phyloP scores from a whole-genome alignment of 2,797 vertebrate genomes.

The Brachymystax lenok region DNA sequence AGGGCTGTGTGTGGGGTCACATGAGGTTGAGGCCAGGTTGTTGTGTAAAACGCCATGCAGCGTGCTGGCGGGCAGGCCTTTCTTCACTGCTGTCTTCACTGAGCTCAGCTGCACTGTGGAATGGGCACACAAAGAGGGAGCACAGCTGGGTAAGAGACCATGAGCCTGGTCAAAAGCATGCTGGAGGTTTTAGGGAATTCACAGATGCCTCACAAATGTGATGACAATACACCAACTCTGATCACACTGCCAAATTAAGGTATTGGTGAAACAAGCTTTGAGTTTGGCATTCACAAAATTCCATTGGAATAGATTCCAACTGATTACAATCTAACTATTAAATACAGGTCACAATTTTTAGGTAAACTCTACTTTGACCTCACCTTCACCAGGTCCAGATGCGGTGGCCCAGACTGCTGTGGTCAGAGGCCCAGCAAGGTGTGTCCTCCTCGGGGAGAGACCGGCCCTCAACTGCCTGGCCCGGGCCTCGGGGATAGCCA shows the following conservation, averaged over 20 bases:
- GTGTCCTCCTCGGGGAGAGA: slow-evolving; percentile 81
- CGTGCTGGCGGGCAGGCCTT: slow-evolving; percentile 80
- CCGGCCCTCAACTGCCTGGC: slow-evolving; percentile 83
- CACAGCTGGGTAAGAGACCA: slow-evolving; percentile 51
- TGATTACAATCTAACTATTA: background rate
- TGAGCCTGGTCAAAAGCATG: background rate
- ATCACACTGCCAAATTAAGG: background rate
- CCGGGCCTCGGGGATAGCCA: slow-evolving; percentile 83
- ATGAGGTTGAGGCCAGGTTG: slow-evolving; percentile 67
- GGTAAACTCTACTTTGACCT: background rate
- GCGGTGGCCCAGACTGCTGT: slow-evolving; percentile 73
- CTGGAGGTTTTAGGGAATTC: background rate
- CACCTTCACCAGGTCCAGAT: slow-evolving; percentile 56
- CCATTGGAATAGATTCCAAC: background rate
- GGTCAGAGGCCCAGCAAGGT: slow-evolving; percentile 75
- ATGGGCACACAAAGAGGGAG: slow-evolving; percentile 75
- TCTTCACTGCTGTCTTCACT: slow-evolving; percentile 82
- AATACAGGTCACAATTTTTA: background rate
- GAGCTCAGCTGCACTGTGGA: slow-evolving; percentile 80
- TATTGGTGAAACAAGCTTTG: background rate
- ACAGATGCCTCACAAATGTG: background rate
- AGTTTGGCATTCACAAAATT: background rate
- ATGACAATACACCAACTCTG: background rate
- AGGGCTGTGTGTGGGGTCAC: slow-evolving; percentile 73
- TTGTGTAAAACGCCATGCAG: slow-evolving; percentile 81